Percentiles rank a stretch among this genome's conserved stretches.
Conservation (phyloP, 2,113 vertebrate genomes). For the Eulacestoma nigropectus region DNA sequence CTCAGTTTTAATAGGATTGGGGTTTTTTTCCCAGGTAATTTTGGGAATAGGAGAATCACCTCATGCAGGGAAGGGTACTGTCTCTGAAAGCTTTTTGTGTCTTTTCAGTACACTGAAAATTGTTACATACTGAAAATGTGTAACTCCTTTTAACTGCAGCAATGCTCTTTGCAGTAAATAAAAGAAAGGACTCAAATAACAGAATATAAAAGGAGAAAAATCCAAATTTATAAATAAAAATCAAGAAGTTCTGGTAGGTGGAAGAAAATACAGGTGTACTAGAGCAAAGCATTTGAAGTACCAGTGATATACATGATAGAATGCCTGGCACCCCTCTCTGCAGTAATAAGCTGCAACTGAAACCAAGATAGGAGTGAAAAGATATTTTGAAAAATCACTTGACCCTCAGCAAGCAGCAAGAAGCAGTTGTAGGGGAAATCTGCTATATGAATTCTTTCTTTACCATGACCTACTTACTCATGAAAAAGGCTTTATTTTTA, state of each 20-base stretch:
- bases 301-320: background rate
- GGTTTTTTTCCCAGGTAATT: background rate
- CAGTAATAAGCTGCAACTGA: background rate
- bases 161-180: background rate
- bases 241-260: background rate
- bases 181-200: background rate
- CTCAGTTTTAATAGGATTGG: background rate
- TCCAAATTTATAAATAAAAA: background rate
- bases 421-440: background rate
- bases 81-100: background rate
- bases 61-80: background rate
- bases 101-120: background rate
- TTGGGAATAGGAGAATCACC: background rate
- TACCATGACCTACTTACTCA: background rate
- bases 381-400: background rate
- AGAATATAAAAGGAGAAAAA: background rate
- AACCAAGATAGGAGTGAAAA: background rate
- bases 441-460: background rate
- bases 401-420: background rate
- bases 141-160: background rate
- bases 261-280: background rate
- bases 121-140: background rate
- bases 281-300: background rate
- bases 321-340: background rate
- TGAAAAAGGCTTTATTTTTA: background rate